Evolutionary conservation across 2,113 vertebrate genomes (phyloP).

Genomic region (Athene cunicularia): DNA sequence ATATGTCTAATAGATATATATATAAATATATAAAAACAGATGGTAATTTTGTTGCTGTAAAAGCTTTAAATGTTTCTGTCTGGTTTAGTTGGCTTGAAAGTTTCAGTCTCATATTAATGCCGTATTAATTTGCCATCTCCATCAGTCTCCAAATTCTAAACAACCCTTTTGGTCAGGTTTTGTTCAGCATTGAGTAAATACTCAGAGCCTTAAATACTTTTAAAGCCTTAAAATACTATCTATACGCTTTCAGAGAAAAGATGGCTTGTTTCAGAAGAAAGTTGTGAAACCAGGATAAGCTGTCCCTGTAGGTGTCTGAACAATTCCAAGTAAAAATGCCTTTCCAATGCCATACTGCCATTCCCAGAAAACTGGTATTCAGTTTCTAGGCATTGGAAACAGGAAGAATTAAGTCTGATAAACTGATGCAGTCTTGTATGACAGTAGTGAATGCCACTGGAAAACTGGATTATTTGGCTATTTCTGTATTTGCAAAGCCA

Average conservation of each 20-base stretch:
- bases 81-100: not conserved
- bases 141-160: not conserved
- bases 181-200: not conserved
- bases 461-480: not conserved
- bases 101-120: not conserved
- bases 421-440: not conserved
- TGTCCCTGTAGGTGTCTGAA: not conserved
- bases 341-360: not conserved
- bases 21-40: not conserved
- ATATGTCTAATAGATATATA: not conserved
- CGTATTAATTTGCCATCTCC: not conserved
- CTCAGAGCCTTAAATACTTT: not conserved
- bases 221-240: not conserved
- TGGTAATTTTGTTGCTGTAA: not conserved
- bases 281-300: not conserved
- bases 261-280: not conserved
- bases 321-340: not conserved
- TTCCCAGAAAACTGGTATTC: not conserved
- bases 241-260: not conserved
- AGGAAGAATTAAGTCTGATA: not conserved
- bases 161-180: not conserved
- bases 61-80: not conserved
- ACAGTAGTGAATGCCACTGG: not conserved
- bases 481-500: not conserved
- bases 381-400: not conserved